Percentiles rank a stretch among this genome's conserved stretches.
phyloP scores from a whole-genome alignment of 2,797 vertebrate species.

The Phrynocephalus forsythii region DNA sequence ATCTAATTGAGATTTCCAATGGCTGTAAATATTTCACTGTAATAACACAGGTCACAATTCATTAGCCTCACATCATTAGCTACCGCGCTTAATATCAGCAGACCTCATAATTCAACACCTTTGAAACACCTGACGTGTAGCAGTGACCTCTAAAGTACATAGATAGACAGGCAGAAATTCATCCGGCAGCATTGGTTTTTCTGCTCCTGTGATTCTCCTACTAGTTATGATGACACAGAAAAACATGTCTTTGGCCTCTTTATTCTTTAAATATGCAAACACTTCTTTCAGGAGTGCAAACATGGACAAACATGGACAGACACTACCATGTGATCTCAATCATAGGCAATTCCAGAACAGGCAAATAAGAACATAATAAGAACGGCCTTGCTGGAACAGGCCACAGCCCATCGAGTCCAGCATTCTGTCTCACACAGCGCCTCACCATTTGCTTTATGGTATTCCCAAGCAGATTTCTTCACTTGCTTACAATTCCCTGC shows the following conservation, averaged over 20 bases:
- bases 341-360: not conserved
- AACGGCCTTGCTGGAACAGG: no score
- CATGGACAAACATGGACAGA: not conserved
- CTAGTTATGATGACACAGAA: not conserved
- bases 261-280: not conserved
- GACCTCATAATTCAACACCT: slow-evolving; percentile 34
- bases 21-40: slow-evolving; percentile 61
- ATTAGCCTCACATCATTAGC: slow-evolving; percentile 48
- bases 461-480: no score
- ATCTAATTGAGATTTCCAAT: slow-evolving; percentile 50
- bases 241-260: not conserved
- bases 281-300: not conserved
- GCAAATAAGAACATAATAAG: not conserved
- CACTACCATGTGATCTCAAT: not conserved
- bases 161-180: slow-evolving; percentile 20
- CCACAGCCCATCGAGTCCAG: no score
- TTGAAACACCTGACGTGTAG: slow-evolving; percentile 50
- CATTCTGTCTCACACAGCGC: no score
- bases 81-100: slow-evolving; percentile 51
- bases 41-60: slow-evolving; percentile 52
- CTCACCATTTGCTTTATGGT: no score
- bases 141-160: slow-evolving; percentile 47
- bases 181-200: not conserved
- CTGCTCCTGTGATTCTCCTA: not conserved
- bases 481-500: no score